phyloP scores from a whole-genome alignment of 2,113 vertebrate genomes.

The Camelus dromedarius region DNA sequence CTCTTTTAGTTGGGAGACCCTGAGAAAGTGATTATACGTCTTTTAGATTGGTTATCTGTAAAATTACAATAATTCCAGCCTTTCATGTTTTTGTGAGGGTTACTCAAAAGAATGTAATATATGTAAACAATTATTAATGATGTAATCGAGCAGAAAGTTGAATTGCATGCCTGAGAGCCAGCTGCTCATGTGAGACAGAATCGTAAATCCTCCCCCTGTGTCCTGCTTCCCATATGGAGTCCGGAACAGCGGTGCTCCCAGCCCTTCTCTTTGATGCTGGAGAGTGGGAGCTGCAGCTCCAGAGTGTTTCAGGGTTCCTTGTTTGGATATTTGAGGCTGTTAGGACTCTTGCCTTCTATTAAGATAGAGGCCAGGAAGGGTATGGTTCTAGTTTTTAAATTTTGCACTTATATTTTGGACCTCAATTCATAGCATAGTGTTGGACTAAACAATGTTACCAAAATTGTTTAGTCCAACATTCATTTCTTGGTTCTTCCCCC shows the following conservation, averaged over 20 bases:
- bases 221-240: neutral
- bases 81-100: slow-evolving; percentile 1
- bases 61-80: neutral
- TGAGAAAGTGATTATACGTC: neutral
- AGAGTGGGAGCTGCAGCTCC: neutral
- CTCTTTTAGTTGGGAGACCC: neutral
- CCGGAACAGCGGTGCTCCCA: neutral
- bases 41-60: neutral
- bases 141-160: neutral
- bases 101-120: neutral
- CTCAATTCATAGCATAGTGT: neutral
- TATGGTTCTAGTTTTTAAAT: neutral
- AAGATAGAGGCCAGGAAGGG: neutral
- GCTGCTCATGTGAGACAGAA: neutral
- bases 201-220: neutral
- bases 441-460: neutral
- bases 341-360: slow-evolving; percentile 11
- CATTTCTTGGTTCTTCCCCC: neutral
- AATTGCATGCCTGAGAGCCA: neutral
- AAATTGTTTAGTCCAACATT: neutral
- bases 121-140: neutral
- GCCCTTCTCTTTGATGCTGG: neutral
- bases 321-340: neutral
- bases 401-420: neutral
- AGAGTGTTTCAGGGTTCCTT: neutral